Conservation (phyloP, 92 coral and sea anemone species). For the Actinostola sp. region DNA sequence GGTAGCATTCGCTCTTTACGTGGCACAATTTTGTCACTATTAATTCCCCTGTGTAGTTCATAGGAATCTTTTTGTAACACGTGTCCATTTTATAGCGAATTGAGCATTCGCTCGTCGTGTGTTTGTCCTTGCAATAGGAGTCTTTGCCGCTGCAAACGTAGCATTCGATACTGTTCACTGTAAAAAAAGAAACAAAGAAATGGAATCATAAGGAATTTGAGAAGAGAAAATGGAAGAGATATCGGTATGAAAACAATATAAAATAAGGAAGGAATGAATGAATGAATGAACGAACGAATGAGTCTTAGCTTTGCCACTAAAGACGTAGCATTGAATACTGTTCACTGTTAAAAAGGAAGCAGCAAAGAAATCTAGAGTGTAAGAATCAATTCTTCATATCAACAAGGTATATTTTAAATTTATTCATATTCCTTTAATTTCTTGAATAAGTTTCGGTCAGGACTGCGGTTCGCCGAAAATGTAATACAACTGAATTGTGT, state of each 20-base stretch:
- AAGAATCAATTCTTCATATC: too few species aligned
- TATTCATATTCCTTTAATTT: too few species aligned
- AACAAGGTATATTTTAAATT: too few species aligned
- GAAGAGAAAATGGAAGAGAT: not conserved
- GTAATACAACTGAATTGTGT: too few species aligned
- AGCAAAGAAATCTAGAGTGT: not conserved
- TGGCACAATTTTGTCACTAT: slow-evolving; percentile 41
- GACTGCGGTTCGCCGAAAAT: too few species aligned
- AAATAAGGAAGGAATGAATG: not conserved
- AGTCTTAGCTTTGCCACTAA: too few species aligned
- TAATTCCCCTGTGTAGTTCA: slow-evolving; percentile 19
- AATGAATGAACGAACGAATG: not conserved
- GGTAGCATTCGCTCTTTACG: slow-evolving; percentile 28
- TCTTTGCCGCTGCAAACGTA: slow-evolving; percentile 46
- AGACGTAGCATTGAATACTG: too few species aligned
- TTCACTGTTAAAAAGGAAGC: not conserved
- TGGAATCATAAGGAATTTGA: not conserved
- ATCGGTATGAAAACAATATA: not conserved
- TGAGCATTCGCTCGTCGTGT: slow-evolving; percentile 19
- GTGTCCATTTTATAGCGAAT: slow-evolving; percentile 25
- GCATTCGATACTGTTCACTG: slow-evolving; percentile 27
- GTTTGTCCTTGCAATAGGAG: slow-evolving; percentile 33
- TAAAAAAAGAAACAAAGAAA: not conserved
- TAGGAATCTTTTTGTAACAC: slow-evolving; percentile 27
- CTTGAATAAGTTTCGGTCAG: too few species aligned